Base-by-base conservation (phyloP, 1,140 invertebrate species). In the Thaumetopoea pityocampa region DNA sequence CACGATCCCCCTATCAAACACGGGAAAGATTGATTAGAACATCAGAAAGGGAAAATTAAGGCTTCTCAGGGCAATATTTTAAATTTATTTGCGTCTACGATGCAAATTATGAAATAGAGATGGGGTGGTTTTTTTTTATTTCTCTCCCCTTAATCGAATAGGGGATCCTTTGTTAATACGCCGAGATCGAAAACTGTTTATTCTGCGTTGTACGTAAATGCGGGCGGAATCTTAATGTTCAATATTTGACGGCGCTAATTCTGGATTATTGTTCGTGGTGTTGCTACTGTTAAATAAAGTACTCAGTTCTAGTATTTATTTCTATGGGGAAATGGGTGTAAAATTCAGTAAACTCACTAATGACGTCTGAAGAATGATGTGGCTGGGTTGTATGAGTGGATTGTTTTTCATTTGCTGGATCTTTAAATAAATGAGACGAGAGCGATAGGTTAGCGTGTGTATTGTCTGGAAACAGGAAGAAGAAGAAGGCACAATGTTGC, bases 61-160 rank as follows among this genome's bases (percentile, higher is more conserved):
- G 67, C 51, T 81, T 78, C 64, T 8, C 33, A 30, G 30, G 44
- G 72, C 66, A 69, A 79, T 81, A 82, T 79, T 82, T 79, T 77
- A 82, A 76, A 79, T 82, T 77, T 77, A 79, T 82, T 82, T 79
- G 64, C 72, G 58, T 71, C 68, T 73, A 61, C 71, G 53, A 82
- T 81, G 77, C 74, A 81, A 81, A 76, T 81, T 81, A 74, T 68
- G 73, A 76, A 78, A 81, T 74, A 71, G 71, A 76, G 69, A 67
- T 60, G 67, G 66, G 40, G 38, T 30, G 53, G 43, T 42, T 38
- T 32, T 41, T 41, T 40, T 41, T 20, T 35, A 28, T 41, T 41
- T 32, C 28, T 14, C 7, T 32, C 19, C 12, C 17, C 23, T 41
- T 40, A 41, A 41, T 32, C 37, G 37, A 41, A 41, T 41, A 24